Conservation (phyloP, 1,140 invertebrate genomes). For the Hylyphantes graminicola region DNA sequence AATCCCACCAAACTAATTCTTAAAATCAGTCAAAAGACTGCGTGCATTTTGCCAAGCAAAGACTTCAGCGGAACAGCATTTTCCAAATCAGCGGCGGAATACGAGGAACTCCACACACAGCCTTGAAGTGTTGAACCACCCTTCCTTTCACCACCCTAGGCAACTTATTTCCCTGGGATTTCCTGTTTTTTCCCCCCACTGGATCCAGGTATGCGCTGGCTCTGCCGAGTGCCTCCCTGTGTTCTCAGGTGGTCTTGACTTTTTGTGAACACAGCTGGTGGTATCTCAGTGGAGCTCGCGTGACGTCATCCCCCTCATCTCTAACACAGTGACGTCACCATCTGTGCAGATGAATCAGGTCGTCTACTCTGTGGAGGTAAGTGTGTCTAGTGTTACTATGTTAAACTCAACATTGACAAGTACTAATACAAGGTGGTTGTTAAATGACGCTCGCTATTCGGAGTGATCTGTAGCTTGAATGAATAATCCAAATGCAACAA, state of each 20-base stretch:
- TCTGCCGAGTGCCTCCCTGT: constrained; percentile 60
- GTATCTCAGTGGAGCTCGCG: constrained; percentile 61
- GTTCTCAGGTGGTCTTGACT: constrained; percentile 51
- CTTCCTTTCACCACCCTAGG: background rate
- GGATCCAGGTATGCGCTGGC: constrained; percentile 1
- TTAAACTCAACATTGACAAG: too few relatives aligned
- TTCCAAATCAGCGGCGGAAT: background rate
- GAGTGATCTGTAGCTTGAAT: too few relatives aligned
- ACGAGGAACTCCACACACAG: background rate
- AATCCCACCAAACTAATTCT: too few relatives aligned
- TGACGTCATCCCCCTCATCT: constrained; percentile 40
- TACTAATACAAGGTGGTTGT: too few relatives aligned
- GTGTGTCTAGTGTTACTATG: background rate
- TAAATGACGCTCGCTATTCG: too few relatives aligned
- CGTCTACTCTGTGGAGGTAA: constrained; percentile 1
- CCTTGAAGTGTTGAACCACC: background rate
- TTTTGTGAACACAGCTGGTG: constrained; percentile 62
- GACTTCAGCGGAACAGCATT: too few relatives aligned
- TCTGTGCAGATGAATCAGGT: constrained; percentile 25
- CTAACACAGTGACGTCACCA: constrained; percentile 19
- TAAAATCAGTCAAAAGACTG: too few relatives aligned
- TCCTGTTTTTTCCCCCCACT: background rate
- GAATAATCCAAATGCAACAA: too few relatives aligned
- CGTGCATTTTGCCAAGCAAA: too few relatives aligned
- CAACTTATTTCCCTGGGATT: too few relatives aligned